Percentiles rank a stretch among this genome's conserved stretches.
phyloP scores from a whole-genome alignment of 2,113 vertebrate genomes.

The Catharus fuscescens region DNA sequence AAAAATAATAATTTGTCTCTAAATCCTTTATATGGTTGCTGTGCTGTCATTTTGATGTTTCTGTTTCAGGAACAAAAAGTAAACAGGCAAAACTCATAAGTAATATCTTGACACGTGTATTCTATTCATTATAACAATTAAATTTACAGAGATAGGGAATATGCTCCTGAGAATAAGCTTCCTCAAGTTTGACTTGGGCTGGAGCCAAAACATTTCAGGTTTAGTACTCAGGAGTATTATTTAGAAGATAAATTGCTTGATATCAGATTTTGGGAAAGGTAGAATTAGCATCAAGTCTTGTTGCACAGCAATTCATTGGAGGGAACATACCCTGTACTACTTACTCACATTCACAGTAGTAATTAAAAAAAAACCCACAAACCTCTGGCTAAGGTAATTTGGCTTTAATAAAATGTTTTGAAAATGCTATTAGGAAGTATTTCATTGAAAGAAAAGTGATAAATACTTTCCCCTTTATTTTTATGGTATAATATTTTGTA shows the following conservation, averaged over 20 bases:
- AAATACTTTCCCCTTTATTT: not conserved
- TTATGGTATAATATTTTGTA: not conserved
- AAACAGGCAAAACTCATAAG: constrained; percentile 63
- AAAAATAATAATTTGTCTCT: not conserved
- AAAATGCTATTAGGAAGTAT: constrained; percentile 61
- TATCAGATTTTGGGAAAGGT: constrained; percentile 79
- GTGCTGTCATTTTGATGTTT: constrained; percentile 30
- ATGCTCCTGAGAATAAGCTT: constrained; percentile 73
- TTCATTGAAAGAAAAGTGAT: not conserved
- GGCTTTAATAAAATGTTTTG: constrained; percentile 67
- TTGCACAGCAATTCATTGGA: constrained; percentile 76
- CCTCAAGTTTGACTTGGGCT: constrained; percentile 79
- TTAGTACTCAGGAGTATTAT: constrained; percentile 78
- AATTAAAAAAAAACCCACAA: not conserved
- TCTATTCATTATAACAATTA: constrained; percentile 82
- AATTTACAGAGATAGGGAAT: constrained; percentile 74
- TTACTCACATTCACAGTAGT: constrained; percentile 62
- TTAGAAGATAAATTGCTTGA: constrained; percentile 78
- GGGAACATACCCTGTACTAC: constrained; percentile 56
- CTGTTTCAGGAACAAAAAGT: constrained; percentile 53
- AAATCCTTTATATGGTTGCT: not conserved
- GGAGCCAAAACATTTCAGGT: constrained; percentile 77
- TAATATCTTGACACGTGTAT: constrained; percentile 70
- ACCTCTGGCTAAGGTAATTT: constrained; percentile 56
- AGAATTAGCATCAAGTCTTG: constrained; percentile 76